A percentile compares a stretch with the other conserved stretches of the same genome.
Evolutionary conservation across 2,797 vertebrate species (phyloP).

Genomic region (Tenualosa thibaudeaui): DNA sequence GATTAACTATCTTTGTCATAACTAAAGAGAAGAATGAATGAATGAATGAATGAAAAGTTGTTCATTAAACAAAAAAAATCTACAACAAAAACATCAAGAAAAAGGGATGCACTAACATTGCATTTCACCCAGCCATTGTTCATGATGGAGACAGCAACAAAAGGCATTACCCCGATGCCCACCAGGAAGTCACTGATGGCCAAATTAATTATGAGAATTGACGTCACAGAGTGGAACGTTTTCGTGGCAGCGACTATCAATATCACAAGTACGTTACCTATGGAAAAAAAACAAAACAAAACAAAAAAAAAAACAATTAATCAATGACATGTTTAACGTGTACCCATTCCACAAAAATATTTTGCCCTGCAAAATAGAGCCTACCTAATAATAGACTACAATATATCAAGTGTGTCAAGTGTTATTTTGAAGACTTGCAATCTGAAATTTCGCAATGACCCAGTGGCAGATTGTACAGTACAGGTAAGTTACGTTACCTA

Average conservation of each 20-base stretch:
- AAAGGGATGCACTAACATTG: constrained; percentile 62
- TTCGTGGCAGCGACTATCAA: constrained; percentile 77
- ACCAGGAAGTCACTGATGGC: constrained; percentile 82
- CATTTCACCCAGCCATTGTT: constrained; percentile 71
- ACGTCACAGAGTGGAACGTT: constrained; percentile 76
- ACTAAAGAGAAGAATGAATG: background rate
- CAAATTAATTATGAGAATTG: constrained; percentile 80
- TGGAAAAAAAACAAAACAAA: background rate
- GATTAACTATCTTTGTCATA: too few relatives aligned
- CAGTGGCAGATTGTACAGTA: too few relatives aligned
- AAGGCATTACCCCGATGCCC: constrained; percentile 80
- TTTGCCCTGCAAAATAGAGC: too few relatives aligned
- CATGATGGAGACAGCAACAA: constrained; percentile 77
- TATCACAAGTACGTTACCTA: constrained; percentile 80
- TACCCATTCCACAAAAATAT: background rate
- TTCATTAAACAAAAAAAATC: background rate
- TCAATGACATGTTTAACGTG: background rate
- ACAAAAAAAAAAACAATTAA: background rate
- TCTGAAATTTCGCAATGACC: too few relatives aligned
- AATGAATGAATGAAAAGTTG: background rate
- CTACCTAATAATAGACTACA: background rate
- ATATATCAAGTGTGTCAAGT: background rate
- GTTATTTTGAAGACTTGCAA: background rate
- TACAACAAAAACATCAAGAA: background rate
- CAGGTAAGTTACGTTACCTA: background rate